phyloP scores from a whole-genome alignment of 2,888 invertebrate genomes.

The Lasioglossum oenotherae region DNA sequence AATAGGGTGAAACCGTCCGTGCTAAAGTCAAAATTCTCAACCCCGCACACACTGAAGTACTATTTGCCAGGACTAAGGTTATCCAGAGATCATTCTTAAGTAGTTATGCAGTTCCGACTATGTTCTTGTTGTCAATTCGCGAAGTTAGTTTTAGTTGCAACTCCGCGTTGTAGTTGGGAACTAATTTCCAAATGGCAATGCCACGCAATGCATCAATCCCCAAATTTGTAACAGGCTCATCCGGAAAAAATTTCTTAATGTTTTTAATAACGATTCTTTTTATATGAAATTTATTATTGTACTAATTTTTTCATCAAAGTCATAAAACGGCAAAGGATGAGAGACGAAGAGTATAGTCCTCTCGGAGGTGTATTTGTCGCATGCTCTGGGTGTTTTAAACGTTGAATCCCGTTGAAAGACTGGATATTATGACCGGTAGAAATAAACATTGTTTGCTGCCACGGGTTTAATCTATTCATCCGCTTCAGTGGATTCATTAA shows the following conservation, averaged over 20 bases:
- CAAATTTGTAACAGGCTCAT: too few species aligned
- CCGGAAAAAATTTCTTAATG: too few species aligned
- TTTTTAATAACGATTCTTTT: too few species aligned
- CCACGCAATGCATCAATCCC: too few species aligned
- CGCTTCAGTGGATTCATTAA: not conserved
- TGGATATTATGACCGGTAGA: not conserved
- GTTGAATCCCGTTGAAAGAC: not conserved
- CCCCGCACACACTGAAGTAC: not conserved
- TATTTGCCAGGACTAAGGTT: conserved; percentile 1
- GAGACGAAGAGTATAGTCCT: not conserved
- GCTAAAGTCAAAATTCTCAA: not conserved
- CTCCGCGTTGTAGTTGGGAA: not conserved
- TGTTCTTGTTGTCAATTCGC: conserved; percentile 6
- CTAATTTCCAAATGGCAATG: not conserved
- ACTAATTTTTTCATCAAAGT: too few species aligned
- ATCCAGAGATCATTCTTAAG: conserved; percentile 6
- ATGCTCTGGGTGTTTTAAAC: not conserved
- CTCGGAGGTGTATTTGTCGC: not conserved
- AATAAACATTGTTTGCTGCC: not conserved
- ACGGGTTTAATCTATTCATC: not conserved
- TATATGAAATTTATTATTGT: too few species aligned
- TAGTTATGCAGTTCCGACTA: not conserved
- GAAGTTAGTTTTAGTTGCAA: not conserved
- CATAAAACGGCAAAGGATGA: too few species aligned
- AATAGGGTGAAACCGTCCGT: conserved; percentile 6